phyloP scores from a whole-genome alignment of 2,888 invertebrate species.

The Ophion obscuratus region DNA sequence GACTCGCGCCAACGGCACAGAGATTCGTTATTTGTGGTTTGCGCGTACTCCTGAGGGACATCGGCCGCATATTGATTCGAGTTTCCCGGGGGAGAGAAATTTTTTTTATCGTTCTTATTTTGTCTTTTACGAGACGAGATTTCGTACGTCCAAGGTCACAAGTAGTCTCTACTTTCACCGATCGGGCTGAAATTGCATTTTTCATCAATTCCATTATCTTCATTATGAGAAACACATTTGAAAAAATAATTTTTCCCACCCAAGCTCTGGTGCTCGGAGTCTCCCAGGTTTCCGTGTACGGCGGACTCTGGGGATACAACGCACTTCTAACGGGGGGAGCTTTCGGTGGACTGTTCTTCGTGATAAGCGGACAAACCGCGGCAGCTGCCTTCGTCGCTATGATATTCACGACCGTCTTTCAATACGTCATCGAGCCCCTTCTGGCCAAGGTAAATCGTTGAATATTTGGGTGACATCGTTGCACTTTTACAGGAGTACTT shows the following conservation, averaged over 20 bases:
- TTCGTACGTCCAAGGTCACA: too few relatives aligned
- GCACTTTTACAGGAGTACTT: neutral
- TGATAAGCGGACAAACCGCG: conserved; percentile 81
- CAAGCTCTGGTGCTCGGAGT: conserved; percentile 75
- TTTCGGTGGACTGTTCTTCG: conserved; percentile 82
- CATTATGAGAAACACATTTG: neutral
- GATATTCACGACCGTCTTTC: conserved; percentile 80
- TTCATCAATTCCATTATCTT: neutral
- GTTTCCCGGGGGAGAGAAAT: too few relatives aligned
- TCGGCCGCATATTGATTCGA: too few relatives aligned
- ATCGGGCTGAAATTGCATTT: too few relatives aligned
- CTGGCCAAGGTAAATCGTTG: conserved; percentile 73
- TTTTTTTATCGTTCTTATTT: too few relatives aligned
- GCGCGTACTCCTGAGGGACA: too few relatives aligned
- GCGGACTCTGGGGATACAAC: conserved; percentile 84
- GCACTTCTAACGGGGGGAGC: conserved; percentile 82
- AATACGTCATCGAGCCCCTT: conserved; percentile 77
- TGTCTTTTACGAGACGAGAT: too few relatives aligned
- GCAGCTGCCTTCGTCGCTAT: conserved; percentile 78
- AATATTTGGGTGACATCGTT: neutral
- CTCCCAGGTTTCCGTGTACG: conserved; percentile 77
- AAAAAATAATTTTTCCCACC: conserved; percentile 39
- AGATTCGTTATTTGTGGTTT: too few relatives aligned
- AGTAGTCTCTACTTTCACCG: too few relatives aligned
- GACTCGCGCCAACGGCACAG: too few relatives aligned